These are phyloP conservation scores for Aphyosemion australe DNA, from an alignment of 2,113 vertebrate species.

Conservation along the genomic window DNA sequence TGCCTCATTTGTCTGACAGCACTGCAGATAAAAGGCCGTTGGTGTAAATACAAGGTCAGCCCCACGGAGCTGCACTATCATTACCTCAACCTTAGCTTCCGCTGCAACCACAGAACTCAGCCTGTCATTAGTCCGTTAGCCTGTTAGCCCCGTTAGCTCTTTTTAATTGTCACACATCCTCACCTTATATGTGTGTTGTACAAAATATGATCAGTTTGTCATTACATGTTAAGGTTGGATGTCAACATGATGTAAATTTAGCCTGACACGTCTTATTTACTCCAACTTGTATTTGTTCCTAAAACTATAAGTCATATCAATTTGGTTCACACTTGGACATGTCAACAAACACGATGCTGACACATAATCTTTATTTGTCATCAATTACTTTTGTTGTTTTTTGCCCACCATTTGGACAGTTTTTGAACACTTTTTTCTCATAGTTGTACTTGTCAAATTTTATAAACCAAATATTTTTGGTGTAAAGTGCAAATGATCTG, in stretches of 20 bases:
- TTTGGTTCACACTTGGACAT: no score
- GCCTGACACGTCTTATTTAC: no score
- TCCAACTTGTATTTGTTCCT: no score
- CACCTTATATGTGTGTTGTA: neutral
- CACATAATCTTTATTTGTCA: no score
- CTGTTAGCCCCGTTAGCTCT: conserved; percentile 47
- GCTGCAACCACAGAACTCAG: conserved; percentile 47
- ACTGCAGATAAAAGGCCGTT: conserved; percentile 65
- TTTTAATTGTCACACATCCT: conserved; percentile 52
- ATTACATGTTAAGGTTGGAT: neutral
- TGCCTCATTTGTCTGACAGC: conserved; percentile 47
- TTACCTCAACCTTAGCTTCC: conserved; percentile 73
- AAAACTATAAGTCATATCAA: no score
- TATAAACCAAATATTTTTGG: conserved; percentile 4
- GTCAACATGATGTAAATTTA: no score
- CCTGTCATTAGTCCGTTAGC: conserved; percentile 69
- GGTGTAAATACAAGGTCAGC: conserved; percentile 75
- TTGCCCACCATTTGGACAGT: no score
- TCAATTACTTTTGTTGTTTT: no score
- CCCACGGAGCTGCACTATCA: conserved; percentile 69
- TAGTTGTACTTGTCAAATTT: neutral
- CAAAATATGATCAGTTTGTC: neutral
- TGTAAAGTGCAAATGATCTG: conserved; percentile 23
- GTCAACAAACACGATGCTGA: no score
- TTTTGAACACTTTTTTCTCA: no score